Base-by-base conservation (phyloP, 2,888 invertebrate genomes). In the Amaurobius ferox region DNA sequence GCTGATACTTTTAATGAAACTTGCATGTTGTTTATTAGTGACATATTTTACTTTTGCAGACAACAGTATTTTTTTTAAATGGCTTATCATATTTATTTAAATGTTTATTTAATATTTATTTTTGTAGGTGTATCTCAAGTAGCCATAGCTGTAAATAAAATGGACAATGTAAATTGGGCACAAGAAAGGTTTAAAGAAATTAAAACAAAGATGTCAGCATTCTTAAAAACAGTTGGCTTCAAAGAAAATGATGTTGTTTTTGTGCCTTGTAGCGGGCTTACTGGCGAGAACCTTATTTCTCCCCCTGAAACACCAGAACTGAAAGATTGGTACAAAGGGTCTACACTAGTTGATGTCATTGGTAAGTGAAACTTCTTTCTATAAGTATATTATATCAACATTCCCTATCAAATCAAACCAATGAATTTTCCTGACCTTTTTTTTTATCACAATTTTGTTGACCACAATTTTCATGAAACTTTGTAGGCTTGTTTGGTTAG, bases 211-310 rank as follows among this genome's bases (percentile, higher is more conserved):
- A 92, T 99, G 67, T 95, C 94, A 89, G 91, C 92, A 11, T 97
- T 98, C 90, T 92, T 99, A 29, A 97, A 96, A 91, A 96, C 97
- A 92, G 97, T 96, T 23, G 98, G 98, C 0, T 98, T 96, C 91
- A 95, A 95, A 90, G 97, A 98, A 35, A 93, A 93, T 9, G 96
- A 97, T 91, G 94, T 98, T 0, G 94, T 94, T 0, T 99, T 95
- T 91, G 95, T 99, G 19, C 99, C 99, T 1, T 98, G 98, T 90
- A 98, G 98, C 88, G 99, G 99, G 1, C 92, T 99, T n/a, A 95
- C 95, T 0, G 99, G 99, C 11, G 96, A 97, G 91, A 99, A 99
- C 93, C 78, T 89, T 7, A 73, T 93, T 98, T 68, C 61, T 28
- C 39, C 74, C 6, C 55, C 89, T 30, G 61, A 86, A 71, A 74